These are phyloP conservation scores for Phocides pigmalion DNA, from an alignment of 1,140 invertebrate genomes.

Conservation along the genomic window DNA sequence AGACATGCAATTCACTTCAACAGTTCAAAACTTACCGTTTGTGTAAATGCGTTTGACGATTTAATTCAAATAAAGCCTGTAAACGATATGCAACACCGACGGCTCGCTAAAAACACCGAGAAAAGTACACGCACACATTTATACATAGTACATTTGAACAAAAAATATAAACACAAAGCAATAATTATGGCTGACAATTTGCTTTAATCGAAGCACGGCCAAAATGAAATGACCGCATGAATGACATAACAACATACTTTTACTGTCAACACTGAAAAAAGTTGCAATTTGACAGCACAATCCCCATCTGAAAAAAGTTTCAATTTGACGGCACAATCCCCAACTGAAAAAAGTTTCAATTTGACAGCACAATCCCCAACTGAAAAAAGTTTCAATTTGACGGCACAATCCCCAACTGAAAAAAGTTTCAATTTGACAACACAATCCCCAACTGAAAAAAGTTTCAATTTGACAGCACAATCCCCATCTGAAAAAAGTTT, in stretches of 20 bases:
- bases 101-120: background rate
- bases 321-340: background rate
- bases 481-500: slow-evolving; percentile 9
- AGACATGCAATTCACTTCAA: background rate
- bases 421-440: slow-evolving; percentile 7
- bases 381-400: slow-evolving; percentile 9
- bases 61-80: slow-evolving; percentile 5
- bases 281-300: slow-evolving; percentile 4
- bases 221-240: slow-evolving; percentile 23
- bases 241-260: slow-evolving; percentile 24
- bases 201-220: slow-evolving; percentile 19
- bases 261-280: slow-evolving; percentile 20
- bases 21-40: slow-evolving; percentile 1
- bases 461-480: slow-evolving; percentile 6
- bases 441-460: slow-evolving; percentile 5
- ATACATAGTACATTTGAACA: slow-evolving; percentile 8
- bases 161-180: slow-evolving; percentile 25
- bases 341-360: slow-evolving; percentile 7
- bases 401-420: slow-evolving; percentile 1
- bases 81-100: background rate
- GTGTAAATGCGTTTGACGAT: slow-evolving; percentile 2
- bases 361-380: slow-evolving; percentile 2
- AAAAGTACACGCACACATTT: slow-evolving; percentile 3
- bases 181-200: slow-evolving; percentile 20
- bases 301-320: slow-evolving; percentile 9